Percentiles rank a stretch among this genome's conserved stretches.
Conservation (phyloP, 1,140 invertebrate species). For the Triops longicaudatus region DNA sequence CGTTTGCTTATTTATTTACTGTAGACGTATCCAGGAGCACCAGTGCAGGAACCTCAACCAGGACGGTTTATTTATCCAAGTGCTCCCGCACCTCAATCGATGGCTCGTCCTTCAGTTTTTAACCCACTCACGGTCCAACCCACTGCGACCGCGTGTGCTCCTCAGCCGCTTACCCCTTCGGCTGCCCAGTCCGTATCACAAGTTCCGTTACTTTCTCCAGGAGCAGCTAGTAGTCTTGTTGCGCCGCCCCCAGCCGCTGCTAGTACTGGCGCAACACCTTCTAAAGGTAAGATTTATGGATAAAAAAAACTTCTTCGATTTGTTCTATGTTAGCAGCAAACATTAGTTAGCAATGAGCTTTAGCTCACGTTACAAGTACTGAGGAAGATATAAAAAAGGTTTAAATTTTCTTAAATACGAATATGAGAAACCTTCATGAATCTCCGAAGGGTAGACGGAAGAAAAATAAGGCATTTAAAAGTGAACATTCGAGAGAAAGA, state of each 20-base stretch:
- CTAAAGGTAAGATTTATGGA: neutral
- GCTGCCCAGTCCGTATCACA: slow-evolving; percentile 33
- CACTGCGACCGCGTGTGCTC: neutral
- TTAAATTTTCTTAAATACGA: no score
- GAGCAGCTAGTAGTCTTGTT: slow-evolving; percentile 26
- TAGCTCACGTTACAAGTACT: no score
- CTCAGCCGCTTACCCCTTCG: slow-evolving; percentile 21
- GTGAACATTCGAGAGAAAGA: no score
- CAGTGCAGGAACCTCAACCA: neutral
- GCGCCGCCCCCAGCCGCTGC: neutral
- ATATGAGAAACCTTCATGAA: no score
- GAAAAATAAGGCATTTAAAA: no score
- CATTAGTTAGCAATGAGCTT: no score
- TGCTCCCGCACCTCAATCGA: neutral
- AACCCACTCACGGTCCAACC: neutral
- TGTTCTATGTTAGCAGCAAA: no score
- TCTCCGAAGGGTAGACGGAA: no score
- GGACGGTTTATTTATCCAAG: neutral
- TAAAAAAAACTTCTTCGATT: no score
- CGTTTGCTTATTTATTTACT: no score
- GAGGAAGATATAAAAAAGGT: no score
- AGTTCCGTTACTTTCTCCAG: slow-evolving; percentile 32
- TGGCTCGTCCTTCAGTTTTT: neutral
- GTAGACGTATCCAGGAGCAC: neutral
- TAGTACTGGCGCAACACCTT: neutral